A percentile compares a stretch with the other conserved stretches of the same genome.
Conservation (phyloP, 2,797 vertebrate genomes). For the Argentina silus region DNA sequence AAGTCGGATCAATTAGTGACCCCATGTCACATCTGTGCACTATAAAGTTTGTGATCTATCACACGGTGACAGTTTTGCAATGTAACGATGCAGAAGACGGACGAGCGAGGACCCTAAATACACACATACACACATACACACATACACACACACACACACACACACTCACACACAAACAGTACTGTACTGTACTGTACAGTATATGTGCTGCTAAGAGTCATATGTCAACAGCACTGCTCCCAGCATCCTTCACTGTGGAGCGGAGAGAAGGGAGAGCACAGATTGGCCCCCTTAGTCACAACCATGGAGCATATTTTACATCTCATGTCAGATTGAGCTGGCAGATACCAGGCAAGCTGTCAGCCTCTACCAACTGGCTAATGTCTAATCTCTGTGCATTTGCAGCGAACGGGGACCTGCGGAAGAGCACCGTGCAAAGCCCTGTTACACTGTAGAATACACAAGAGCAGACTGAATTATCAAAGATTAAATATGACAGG, state of each 20-base stretch:
- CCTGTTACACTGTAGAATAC: not conserved
- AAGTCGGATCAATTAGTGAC: constrained; percentile 48
- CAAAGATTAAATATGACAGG: not conserved
- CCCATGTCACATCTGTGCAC: constrained; percentile 33
- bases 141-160: constrained; percentile 29
- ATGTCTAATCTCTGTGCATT: constrained; percentile 56
- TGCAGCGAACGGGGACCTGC: constrained; percentile 43
- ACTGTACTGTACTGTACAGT: constrained; percentile 32
- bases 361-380: constrained; percentile 60
- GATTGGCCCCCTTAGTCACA: constrained; percentile 53
- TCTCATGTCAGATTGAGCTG: constrained; percentile 65
- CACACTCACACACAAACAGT: constrained; percentile 11
- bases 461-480: constrained; percentile 16
- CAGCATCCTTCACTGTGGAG: constrained; percentile 43
- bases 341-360: constrained; percentile 56
- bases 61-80: not conserved
- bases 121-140: not conserved
- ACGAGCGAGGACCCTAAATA: not conserved
- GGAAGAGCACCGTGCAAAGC: constrained; percentile 32
- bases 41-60: constrained; percentile 24
- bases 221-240: constrained; percentile 52
- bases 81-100: not conserved
- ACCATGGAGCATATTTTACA: constrained; percentile 64
- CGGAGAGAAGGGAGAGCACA: constrained; percentile 40
- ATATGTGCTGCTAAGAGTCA: constrained; percentile 46